Percentiles rank a stretch among this genome's conserved stretches.
These are phyloP conservation scores for Pangasius krempfi DNA, from an alignment of 2,797 vertebrate species.

Conservation along the genomic window DNA sequence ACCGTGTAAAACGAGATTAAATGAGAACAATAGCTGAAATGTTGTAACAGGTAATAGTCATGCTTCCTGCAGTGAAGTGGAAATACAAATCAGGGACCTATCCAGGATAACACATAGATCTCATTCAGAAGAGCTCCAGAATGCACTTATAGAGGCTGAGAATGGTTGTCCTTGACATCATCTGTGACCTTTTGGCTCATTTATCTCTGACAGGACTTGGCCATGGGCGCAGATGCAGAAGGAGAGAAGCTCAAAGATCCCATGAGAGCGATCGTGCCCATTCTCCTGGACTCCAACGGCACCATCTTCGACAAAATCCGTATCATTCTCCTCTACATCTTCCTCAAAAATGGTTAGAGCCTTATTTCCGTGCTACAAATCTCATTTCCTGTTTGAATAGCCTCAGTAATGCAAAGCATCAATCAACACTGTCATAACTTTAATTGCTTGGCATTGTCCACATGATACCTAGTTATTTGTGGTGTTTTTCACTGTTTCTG, in stretches of 20 bases:
- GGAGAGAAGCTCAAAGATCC: slow-evolving; percentile 99
- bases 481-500: slow-evolving; percentile 30
- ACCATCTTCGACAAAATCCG: slow-evolving; percentile 94
- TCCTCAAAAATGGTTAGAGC: slow-evolving; percentile 91
- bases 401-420: neutral
- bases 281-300: slow-evolving; percentile 90
- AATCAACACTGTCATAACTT: neutral
- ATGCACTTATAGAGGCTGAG: neutral
- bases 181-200: neutral
- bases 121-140: neutral
- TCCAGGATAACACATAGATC: neutral
- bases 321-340: slow-evolving; percentile 97
- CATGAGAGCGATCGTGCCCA: slow-evolving; percentile 94
- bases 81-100: neutral
- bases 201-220: slow-evolving; percentile 82
- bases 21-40: neutral
- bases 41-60: neutral
- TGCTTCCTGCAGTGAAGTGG: neutral
- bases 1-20: neutral
- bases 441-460: neutral
- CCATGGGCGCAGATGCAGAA: slow-evolving; percentile 93
- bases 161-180: neutral
- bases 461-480: neutral
- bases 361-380: neutral
- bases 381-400: neutral